Percentiles rank a stretch among this genome's conserved stretches.
Evolutionary conservation across 2,113 vertebrate species (phyloP).

Genomic region (Atlantisia rogersi): DNA sequence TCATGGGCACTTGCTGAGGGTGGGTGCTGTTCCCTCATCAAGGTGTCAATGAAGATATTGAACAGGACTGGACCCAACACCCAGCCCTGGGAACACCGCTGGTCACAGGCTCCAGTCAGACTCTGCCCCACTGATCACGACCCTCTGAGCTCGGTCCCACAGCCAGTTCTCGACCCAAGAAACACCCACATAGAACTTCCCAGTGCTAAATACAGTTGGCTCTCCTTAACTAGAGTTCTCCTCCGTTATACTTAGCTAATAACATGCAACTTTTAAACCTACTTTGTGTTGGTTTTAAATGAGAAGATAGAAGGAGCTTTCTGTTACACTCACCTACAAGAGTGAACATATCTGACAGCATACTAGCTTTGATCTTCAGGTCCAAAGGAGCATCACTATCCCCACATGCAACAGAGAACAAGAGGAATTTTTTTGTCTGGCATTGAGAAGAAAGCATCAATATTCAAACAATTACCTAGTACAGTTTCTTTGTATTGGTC

Average conservation of each 20-base stretch:
- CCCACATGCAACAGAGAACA: slow-evolving; percentile 35
- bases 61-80: no score
- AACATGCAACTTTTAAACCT: not conserved
- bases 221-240: not conserved
- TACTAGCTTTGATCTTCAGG: slow-evolving; percentile 98
- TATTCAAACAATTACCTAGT: not conserved
- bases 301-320: not conserved
- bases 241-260: not conserved
- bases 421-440: slow-evolving; percentile 20
- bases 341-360: slow-evolving; percentile 99
- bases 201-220: not conserved
- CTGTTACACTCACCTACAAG: slow-evolving; percentile 90
- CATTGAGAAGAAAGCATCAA: not conserved
- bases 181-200: not conserved
- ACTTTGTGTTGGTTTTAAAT: not conserved
- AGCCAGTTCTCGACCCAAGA: no score
- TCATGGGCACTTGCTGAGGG: no score
- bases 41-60: no score
- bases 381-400: slow-evolving; percentile 94
- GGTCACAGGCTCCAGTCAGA: no score
- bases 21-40: no score
- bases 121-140: no score
- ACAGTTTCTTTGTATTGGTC: not conserved
- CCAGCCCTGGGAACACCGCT: no score
- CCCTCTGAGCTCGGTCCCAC: no score